phyloP scores from a whole-genome alignment of 2,797 vertebrate genomes.

The Lepus oiostolus region DNA sequence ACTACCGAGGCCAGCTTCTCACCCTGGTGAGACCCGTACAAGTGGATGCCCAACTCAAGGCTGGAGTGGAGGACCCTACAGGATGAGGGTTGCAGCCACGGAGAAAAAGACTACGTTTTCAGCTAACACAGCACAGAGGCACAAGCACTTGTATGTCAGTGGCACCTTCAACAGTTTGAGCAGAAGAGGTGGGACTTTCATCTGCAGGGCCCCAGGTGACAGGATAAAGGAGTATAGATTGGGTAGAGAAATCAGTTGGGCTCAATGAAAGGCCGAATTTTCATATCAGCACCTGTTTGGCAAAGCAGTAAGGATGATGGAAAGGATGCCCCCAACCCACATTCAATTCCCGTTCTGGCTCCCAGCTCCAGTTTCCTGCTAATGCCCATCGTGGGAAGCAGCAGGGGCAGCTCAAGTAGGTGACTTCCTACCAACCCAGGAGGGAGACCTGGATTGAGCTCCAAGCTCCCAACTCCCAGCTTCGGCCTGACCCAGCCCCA shows the following conservation, averaged over 20 bases:
- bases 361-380: too few relatives aligned
- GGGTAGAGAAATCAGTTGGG: background rate
- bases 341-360: too few relatives aligned
- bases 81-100: background rate
- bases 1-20: background rate
- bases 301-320: too few relatives aligned
- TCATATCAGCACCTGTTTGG: too few relatives aligned
- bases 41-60: background rate
- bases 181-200: background rate
- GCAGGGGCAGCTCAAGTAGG: too few relatives aligned
- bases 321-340: too few relatives aligned
- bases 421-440: too few relatives aligned
- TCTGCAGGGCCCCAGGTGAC: background rate
- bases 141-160: accelerated
- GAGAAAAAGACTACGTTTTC: background rate
- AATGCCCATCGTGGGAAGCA: too few relatives aligned
- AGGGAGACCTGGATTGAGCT: too few relatives aligned
- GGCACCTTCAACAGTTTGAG: background rate
- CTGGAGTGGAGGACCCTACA: background rate
- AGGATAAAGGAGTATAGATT: background rate
- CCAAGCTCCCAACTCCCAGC: too few relatives aligned
- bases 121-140: background rate
- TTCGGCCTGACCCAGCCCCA: too few relatives aligned
- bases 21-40: background rate
- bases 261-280: background rate